Conservation (phyloP, 2,113 vertebrate species). For the Nibea albiflora region DNA sequence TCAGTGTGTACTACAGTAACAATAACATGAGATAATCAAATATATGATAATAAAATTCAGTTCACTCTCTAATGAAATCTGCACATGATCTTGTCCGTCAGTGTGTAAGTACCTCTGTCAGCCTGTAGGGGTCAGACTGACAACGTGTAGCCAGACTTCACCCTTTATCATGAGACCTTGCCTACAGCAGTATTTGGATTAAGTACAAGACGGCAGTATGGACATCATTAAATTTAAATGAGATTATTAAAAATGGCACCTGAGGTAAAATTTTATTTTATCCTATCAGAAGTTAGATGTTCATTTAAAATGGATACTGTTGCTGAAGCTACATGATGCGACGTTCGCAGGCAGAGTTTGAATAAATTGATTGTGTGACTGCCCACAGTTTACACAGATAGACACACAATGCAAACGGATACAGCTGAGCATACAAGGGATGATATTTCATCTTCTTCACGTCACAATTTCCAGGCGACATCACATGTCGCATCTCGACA, state of each 20-base stretch:
- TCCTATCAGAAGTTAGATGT: slow-evolving; percentile 14
- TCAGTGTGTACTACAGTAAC: not conserved
- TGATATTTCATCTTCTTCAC: slow-evolving; percentile 2
- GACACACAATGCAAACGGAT: not conserved
- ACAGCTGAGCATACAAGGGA: slow-evolving; percentile 23
- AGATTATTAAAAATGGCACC: slow-evolving; percentile 40
- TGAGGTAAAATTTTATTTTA: slow-evolving; percentile 2
- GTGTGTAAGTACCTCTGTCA: slow-evolving; percentile 25
- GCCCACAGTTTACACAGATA: not conserved
- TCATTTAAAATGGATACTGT: slow-evolving; percentile 30
- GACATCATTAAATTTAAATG: slow-evolving; percentile 38
- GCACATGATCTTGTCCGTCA: not conserved
- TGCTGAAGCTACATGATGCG: not conserved
- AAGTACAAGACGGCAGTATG: slow-evolving; percentile 6
- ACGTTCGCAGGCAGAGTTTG: not conserved
- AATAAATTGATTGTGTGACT: not conserved
- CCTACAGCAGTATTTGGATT: slow-evolving; percentile 39
- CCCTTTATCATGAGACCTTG: slow-evolving; percentile 33
- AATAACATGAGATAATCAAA: slow-evolving; percentile 11
- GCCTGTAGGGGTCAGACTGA: slow-evolving; percentile 78
- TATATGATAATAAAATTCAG: slow-evolving; percentile 1
- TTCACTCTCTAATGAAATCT: not conserved
- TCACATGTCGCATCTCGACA: slow-evolving; percentile 19
- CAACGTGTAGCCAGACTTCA: slow-evolving; percentile 8
- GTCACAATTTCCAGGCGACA: not conserved